These are phyloP conservation scores for Epizoanthus rinbou DNA, from an alignment of 92 coral and sea anemone genomes.

Conservation along the genomic window DNA sequence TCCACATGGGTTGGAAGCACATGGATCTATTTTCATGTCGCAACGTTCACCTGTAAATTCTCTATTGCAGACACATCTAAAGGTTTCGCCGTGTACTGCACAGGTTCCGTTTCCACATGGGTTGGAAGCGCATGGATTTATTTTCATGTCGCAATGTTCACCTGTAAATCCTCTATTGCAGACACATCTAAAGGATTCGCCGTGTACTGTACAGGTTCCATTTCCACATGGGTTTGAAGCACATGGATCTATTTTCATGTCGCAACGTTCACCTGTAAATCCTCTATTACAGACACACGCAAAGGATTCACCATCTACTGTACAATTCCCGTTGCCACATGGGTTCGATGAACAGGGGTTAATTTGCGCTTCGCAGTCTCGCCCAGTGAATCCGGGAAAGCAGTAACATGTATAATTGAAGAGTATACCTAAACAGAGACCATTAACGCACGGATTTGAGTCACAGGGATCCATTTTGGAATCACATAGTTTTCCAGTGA, in stretches of 20 bases:
- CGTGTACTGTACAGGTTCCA: slow-evolving; percentile 20
- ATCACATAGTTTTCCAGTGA: slow-evolving; percentile 53
- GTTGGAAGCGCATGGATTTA: slow-evolving; percentile 36
- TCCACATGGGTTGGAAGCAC: slow-evolving; percentile 54
- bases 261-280: slow-evolving; percentile 26
- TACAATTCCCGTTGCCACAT: slow-evolving; percentile 43
- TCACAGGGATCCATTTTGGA: slow-evolving; percentile 54
- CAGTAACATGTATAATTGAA: slow-evolving; percentile 66
- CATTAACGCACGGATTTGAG: slow-evolving; percentile 68
- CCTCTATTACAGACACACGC: slow-evolving; percentile 19
- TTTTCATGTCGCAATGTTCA: slow-evolving; percentile 11
- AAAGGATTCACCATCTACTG: not conserved
- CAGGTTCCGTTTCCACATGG: slow-evolving; percentile 51
- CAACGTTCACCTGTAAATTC: slow-evolving; percentile 24
- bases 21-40: slow-evolving; percentile 37
- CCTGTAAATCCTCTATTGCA: slow-evolving; percentile 22
- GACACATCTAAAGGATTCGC: slow-evolving; percentile 19
- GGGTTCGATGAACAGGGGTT: slow-evolving; percentile 55
- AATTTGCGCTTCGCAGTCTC: slow-evolving; percentile 50
- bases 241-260: slow-evolving; percentile 33
- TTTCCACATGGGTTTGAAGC: slow-evolving; percentile 47
- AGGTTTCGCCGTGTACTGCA: not conserved
- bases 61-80: slow-evolving; percentile 18
- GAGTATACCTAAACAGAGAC: slow-evolving; percentile 52
- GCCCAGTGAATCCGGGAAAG: slow-evolving; percentile 68